Evolutionary conservation across 92 coral and sea anemone species (phyloP), one percentile per base, ranked within the genome.

Genomic region (Porites lobata): DNA sequence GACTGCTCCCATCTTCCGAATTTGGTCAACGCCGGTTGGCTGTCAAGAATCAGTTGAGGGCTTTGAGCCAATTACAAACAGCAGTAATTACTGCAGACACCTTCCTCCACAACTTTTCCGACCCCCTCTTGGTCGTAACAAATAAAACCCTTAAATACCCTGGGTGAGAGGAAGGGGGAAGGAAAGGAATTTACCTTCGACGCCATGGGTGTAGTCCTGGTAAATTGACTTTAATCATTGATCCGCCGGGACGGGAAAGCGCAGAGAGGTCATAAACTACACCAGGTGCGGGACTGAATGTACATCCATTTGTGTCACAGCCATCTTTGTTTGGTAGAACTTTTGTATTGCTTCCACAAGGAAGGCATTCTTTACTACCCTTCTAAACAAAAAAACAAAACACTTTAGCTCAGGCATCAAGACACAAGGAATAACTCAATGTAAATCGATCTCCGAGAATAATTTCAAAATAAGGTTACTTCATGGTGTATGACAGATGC

Each of bases 241-340:
- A 90, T 22, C 98, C 98, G 14, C 83, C 85, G 1, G 77, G 90
- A 11, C 98, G 94, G 0, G 98, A 95, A 69, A 95, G 85, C 52
- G 29, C 77, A 29, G 51, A 74, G 19, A 95, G 89, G 76, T 95
- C 96, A 81, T 95, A 95, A 20, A 75, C 86, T 24, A 79, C 93
- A 11, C 69, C 90, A 47, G 72, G 9, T 13, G 58, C 76, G 3
- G 94, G 84, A 24, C 85, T 70, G 72, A 82, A 95, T 29, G 1
- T 80, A 63, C 98, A 95, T 15, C 85, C 85, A 58, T 57, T 80
- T 9, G 86, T 76, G 59, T 50, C 59, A 65, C 98, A 95, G 13
- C 98, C 98, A 67, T 95, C 96, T 15, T 85, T 89, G 7, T 81
- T 70, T 69, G 85, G 80, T 20, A 83, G 62, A 14, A 89, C 88